These are phyloP conservation scores for Armadillidium nasatum DNA, from an alignment of 1,140 invertebrate genomes.

Conservation along the genomic window DNA sequence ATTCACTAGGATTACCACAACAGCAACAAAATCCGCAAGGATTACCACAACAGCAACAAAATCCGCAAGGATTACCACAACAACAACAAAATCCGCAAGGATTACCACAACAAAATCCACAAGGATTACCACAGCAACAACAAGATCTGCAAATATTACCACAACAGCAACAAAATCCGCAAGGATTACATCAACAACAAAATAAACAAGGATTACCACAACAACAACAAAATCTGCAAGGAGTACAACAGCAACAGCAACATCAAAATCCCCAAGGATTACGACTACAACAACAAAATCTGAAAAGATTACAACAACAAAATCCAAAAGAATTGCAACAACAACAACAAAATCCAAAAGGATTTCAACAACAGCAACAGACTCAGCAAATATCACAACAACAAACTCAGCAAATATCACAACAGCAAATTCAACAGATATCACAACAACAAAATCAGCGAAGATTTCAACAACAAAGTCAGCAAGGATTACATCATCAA, in stretches of 20 bases:
- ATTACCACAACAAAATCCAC: not conserved
- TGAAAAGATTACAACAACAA: not conserved
- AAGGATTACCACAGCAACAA: not conserved
- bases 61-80: not conserved
- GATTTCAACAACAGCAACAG: not conserved
- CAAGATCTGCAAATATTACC: not conserved
- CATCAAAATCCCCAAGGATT: not conserved
- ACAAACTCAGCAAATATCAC: no score
- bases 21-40: not conserved
- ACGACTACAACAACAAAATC: not conserved
- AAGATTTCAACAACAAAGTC: not conserved
- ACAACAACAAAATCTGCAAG: not conserved
- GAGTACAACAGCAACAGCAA: not conserved
- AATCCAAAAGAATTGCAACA: not conserved
- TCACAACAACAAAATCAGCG: not conserved
- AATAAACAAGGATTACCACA: not conserved
- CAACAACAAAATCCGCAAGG: not conserved
- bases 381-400: not conserved
- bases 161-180: not conserved
- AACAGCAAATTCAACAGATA: not conserved
- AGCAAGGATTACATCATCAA: not conserved
- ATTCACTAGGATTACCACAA: not conserved
- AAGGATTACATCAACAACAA: not conserved
- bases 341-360: constrained; percentile 2
- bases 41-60: constrained; percentile 9